Evolutionary conservation across 2,888 invertebrate species (phyloP).

Genomic region (Ernsta delagoae): DNA sequence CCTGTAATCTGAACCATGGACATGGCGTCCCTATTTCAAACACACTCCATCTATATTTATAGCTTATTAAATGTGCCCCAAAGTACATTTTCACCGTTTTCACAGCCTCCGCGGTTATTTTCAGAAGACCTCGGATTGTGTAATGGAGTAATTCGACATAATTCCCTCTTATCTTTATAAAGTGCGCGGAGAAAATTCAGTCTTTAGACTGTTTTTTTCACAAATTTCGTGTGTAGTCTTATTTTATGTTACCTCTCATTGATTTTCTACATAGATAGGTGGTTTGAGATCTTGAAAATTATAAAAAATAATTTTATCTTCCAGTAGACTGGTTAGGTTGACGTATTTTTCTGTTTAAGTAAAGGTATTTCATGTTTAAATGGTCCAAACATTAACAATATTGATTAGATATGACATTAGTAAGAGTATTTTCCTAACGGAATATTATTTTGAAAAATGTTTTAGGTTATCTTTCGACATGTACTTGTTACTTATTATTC

Average conservation of each 20-base stretch:
- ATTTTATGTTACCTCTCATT: neutral
- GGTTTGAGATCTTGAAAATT: no score
- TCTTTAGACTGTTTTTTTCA: neutral
- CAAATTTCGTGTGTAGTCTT: neutral
- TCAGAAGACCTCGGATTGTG: constrained; percentile 9
- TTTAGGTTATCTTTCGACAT: no score
- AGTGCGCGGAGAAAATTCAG: constrained; percentile 6
- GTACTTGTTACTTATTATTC: no score
- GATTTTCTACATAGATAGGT: no score
- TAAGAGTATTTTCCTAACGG: no score
- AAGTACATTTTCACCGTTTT: constrained; percentile 14
- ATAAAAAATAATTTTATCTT: no score
- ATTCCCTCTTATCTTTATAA: constrained; percentile 18
- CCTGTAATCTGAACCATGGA: neutral
- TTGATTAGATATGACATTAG: no score
- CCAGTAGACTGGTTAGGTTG: no score
- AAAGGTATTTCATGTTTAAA: no score
- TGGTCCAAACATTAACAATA: no score
- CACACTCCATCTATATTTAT: constrained; percentile 2
- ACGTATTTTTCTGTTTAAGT: no score
- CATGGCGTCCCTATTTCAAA: neutral
- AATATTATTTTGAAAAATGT: no score
- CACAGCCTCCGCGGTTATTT: constrained; percentile 13
- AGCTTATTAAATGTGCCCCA: neutral
- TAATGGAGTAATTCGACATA: constrained; percentile 25